phyloP scores from a whole-genome alignment of 2,888 invertebrate genomes.

The Acronicta alni region DNA sequence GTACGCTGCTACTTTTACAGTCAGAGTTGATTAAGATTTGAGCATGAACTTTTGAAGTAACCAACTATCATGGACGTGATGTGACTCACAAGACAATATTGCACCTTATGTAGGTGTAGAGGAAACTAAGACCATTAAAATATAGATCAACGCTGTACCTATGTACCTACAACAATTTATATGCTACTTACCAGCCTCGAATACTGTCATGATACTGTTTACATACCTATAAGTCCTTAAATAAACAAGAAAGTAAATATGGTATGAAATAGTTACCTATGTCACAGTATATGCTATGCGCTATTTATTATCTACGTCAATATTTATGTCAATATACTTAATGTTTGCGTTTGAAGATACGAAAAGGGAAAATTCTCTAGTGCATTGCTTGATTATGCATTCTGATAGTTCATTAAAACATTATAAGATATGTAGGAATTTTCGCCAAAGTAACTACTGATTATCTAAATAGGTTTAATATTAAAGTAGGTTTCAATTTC shows the following conservation, averaged over 20 bases:
- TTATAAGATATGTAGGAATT: too few species aligned
- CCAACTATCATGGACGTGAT: conserved; percentile 52
- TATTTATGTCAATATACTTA: conserved; percentile 20
- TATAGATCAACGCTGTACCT: conserved; percentile 32
- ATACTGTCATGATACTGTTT: not conserved
- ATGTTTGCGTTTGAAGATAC: conserved; percentile 23
- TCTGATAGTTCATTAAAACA: too few species aligned
- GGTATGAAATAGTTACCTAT: not conserved
- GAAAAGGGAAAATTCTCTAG: conserved; percentile 17
- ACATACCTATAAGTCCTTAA: not conserved
- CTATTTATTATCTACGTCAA: conserved; percentile 7
- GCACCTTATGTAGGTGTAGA: conserved; percentile 45
- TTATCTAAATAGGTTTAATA: too few species aligned
- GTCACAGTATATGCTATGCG: conserved; percentile 1
- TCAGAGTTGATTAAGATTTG: too few species aligned
- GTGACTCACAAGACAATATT: conserved; percentile 59
- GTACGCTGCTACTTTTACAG: conserved; percentile 70
- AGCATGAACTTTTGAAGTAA: conserved; percentile 61
- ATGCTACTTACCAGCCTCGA: conserved; percentile 14
- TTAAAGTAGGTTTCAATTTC: too few species aligned
- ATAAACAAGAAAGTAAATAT: conserved; percentile 6
- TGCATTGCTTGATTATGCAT: conserved; percentile 1
- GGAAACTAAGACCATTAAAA: conserved; percentile 48
- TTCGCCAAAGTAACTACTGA: too few species aligned
- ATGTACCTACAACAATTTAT: conserved; percentile 21